Evolutionary conservation across 2,113 vertebrate genomes (phyloP).

Genomic region (Noturus placidus): DNA sequence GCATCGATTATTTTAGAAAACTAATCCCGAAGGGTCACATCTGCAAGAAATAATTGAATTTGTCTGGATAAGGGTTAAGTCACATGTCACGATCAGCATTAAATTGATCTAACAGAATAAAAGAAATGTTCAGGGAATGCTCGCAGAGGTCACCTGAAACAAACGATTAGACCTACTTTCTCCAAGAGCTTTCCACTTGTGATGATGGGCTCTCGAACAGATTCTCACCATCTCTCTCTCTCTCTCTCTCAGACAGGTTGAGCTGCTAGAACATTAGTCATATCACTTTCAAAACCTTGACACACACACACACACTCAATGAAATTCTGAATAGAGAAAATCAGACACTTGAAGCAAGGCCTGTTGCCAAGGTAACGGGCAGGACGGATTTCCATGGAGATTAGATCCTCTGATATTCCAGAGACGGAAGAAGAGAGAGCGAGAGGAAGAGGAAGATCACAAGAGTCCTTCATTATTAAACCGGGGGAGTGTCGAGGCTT

Average conservation of each 20-base stretch:
- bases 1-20: background rate
- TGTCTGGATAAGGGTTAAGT: background rate
- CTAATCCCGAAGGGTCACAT: background rate
- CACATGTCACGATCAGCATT: background rate
- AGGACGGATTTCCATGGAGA: constrained; percentile 54
- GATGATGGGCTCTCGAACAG: background rate
- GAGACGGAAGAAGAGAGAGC: constrained; percentile 27
- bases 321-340: constrained; percentile 40
- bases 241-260: background rate
- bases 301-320: background rate
- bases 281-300: constrained; percentile 27
- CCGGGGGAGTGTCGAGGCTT: background rate
- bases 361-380: constrained; percentile 54
- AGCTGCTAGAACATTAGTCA: background rate
- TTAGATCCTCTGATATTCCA: constrained; percentile 55
- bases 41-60: constrained; percentile 1
- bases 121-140: background rate
- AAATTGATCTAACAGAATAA: background rate
- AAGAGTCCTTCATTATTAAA: constrained; percentile 49
- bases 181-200: background rate
- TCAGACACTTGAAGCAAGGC: constrained; percentile 31
- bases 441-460: constrained; percentile 27
- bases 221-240: background rate
- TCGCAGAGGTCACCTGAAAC: background rate
- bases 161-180: background rate